Percentiles rank a stretch among this genome's conserved stretches.
These are phyloP conservation scores for Tinamus guttatus DNA, from an alignment of 2,113 vertebrate species.

Conservation along the genomic window DNA sequence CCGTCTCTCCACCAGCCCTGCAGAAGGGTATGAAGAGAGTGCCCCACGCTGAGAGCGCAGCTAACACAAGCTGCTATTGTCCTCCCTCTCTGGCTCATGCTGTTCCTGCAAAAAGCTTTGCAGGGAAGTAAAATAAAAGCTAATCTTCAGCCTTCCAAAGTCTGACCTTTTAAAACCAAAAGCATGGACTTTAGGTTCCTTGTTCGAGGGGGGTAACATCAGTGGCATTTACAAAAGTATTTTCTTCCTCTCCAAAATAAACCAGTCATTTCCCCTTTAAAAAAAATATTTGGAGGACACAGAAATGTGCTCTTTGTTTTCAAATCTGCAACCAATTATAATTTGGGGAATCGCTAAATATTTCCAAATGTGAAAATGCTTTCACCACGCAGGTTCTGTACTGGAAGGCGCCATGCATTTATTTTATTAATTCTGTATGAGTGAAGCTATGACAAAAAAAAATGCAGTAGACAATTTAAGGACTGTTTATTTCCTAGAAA, in stretches of 20 bases:
- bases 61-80: neutral
- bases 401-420: neutral
- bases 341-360: neutral
- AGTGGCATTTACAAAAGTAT: neutral
- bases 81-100: neutral
- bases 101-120: neutral
- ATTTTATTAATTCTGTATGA: neutral
- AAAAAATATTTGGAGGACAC: neutral
- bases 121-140: neutral
- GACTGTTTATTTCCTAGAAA: neutral
- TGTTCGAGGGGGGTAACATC: rapidly evolving
- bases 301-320: constrained; percentile 3
- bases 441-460: neutral
- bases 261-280: neutral
- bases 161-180: neutral
- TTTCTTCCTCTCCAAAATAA: neutral
- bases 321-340: constrained; percentile 58
- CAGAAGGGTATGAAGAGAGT: neutral
- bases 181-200: neutral
- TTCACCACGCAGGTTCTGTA: neutral
- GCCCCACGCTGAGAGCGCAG: neutral
- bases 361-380: neutral
- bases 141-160: neutral
- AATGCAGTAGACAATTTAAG: neutral
- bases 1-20: neutral